These are phyloP conservation scores for Ctenicera cuprea DNA, from an alignment of 2,888 invertebrate genomes.

Conservation along the genomic window DNA sequence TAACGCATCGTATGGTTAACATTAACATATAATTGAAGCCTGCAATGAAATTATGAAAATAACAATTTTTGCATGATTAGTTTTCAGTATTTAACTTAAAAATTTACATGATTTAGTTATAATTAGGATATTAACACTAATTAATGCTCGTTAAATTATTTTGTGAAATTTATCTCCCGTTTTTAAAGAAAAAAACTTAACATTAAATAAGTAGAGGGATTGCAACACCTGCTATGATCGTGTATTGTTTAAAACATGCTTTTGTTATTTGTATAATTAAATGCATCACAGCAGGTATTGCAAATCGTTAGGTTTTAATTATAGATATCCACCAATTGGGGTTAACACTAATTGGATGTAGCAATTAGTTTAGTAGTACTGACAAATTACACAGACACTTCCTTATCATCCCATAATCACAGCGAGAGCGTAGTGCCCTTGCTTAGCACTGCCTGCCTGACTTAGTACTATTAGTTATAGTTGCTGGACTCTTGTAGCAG, in stretches of 20 bases:
- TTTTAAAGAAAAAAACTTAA: neutral
- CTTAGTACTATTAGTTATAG: constrained; percentile 51
- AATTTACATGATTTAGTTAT: constrained; percentile 3
- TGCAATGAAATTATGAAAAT: constrained; percentile 9
- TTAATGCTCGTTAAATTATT: neutral
- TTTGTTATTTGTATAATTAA: neutral
- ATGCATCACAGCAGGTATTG: constrained; percentile 5
- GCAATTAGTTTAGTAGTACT: constrained; percentile 42
- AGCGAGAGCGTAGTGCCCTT: constrained; percentile 65
- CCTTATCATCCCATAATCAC: constrained; percentile 59
- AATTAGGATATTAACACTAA: neutral
- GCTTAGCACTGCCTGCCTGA: constrained; percentile 70
- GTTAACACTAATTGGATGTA: constrained; percentile 22
- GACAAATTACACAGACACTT: constrained; percentile 68
- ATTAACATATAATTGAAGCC: neutral
- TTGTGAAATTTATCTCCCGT: constrained; percentile 9
- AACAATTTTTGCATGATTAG: constrained; percentile 21
- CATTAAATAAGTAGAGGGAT: neutral
- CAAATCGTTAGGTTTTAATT: neutral
- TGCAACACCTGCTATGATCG: neutral
- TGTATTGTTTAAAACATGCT: neutral
- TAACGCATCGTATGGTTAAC: constrained; percentile 14
- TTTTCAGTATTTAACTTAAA: neutral
- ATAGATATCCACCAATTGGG: neutral
- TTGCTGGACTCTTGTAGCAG: constrained; percentile 35